A percentile compares a stretch with the other conserved stretches of the same genome.
Evolutionary conservation across 2,797 vertebrate species (phyloP).

Genomic region (Intellagama lesueurii): DNA sequence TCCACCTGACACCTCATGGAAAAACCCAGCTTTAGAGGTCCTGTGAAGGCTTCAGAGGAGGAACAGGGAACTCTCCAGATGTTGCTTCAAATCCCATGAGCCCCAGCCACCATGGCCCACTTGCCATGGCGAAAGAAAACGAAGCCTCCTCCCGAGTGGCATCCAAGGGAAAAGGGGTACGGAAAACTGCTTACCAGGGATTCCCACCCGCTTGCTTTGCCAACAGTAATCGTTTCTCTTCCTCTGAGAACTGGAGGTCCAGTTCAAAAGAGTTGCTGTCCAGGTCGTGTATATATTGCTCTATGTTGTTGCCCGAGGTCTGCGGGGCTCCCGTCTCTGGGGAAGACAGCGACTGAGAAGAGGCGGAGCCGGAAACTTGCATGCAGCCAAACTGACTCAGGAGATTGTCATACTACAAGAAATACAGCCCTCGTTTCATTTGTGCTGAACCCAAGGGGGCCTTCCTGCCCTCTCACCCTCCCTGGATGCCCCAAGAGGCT

Average conservation of each 20-base stretch:
- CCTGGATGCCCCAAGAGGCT: too few relatives aligned
- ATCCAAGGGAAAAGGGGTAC: background rate
- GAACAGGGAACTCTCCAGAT: background rate
- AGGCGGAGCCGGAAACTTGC: constrained; percentile 94
- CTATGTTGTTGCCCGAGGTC: constrained; percentile 93
- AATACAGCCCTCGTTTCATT: constrained; percentile 1
- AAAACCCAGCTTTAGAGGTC: too few relatives aligned
- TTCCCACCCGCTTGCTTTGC: constrained; percentile 95
- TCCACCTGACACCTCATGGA: too few relatives aligned
- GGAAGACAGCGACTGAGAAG: constrained; percentile 86
- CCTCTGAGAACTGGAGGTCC: constrained; percentile 95
- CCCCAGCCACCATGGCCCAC: too few relatives aligned
- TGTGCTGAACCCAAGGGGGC: too few relatives aligned
- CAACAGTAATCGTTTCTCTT: constrained; percentile 93
- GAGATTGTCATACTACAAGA: constrained; percentile 94
- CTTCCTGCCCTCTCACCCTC: background rate
- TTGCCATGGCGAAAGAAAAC: too few relatives aligned
- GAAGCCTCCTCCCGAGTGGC: background rate
- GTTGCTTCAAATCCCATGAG: background rate
- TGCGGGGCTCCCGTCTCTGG: constrained; percentile 82
- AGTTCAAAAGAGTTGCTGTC: constrained; percentile 98
- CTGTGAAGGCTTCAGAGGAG: background rate
- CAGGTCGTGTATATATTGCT: constrained; percentile 98
- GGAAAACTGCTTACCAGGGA: constrained; percentile 87
- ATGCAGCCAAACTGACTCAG: constrained; percentile 99